Evolutionary conservation across 30 jellyfish, hydroid and myxozoan genomes (phyloP), one percentile per base, ranked within the genome.

Genomic region (Aurelia aurita): DNA sequence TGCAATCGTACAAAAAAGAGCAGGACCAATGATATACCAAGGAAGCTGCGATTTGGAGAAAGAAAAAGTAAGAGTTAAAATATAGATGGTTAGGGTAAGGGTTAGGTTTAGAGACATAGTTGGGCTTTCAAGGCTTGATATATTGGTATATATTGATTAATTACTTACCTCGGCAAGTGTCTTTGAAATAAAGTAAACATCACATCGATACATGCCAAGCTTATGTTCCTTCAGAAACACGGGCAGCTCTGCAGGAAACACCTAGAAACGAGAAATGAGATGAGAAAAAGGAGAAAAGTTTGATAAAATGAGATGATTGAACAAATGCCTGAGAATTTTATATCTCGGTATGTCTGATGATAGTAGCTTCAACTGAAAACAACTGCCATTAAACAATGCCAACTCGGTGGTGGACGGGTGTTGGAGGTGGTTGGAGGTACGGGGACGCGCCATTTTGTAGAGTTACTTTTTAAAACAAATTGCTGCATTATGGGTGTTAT

Each of bases 171-270:
- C 98, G 3, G 98, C 97, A 65, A 93, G 72, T 69, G 90, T 93
- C 58, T 93, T 93, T 45, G 95, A 26, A 25, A 88, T 49, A 73
- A 93, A 93, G 44, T 93, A 93, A 7, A 86, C 73, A 59, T 68
- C 92, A 10, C 96, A 57, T 6, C 97, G 96, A 77, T 93, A 93
- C 98, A 93, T 93, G 34, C 98, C 98, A 29, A 73, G 90, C 49
- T 83, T 80, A 64, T 93, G 97, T 44, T 93, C 98, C 77, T 93
- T 93, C 80, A 93, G 54, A 51, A 93, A 93, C 51, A 93, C 98
- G 3, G 98, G 98, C 68, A 93, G 72, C 84, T 93, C 98, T 2
- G 98, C 97, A n/a, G 98, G 98, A 62, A 93, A 93, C 77, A 88
- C 97, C 98, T 93, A 5, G 53, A 22, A 77, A 39, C 9, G 51